phyloP scores from a whole-genome alignment of 1,140 invertebrate genomes.

The Achatina immaculata region DNA sequence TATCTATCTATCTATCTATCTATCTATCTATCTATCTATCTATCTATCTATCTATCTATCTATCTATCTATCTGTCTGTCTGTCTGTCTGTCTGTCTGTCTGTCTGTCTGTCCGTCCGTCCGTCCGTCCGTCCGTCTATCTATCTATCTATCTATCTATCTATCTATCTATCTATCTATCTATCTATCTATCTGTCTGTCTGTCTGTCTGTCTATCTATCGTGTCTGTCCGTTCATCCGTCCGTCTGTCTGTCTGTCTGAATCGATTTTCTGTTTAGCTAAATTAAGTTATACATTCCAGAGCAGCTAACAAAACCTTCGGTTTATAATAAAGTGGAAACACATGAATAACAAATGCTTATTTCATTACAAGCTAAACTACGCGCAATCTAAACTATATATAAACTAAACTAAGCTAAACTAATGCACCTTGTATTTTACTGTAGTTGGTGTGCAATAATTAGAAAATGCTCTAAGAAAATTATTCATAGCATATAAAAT shows the following conservation, averaged over 20 bases:
- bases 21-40: slow-evolving; percentile 4
- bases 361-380: not conserved
- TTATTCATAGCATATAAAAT: too few species aligned
- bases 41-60: slow-evolving; percentile 1
- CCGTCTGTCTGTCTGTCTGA: too few species aligned
- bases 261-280: not conserved
- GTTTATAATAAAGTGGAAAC: not conserved
- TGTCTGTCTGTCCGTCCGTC: too few species aligned
- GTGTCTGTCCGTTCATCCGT: too few species aligned
- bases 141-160: slow-evolving; percentile 4
- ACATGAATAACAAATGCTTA: not conserved
- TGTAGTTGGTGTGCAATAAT: not conserved
- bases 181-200: too few species aligned
- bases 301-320: not conserved
- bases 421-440: not conserved
- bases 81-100: not conserved
- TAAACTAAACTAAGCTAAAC: not conserved
- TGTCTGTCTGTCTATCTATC: too few species aligned
- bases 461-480: too few species aligned
- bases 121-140: too few species aligned
- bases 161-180: slow-evolving; percentile 4
- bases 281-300: not conserved
- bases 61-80: too few species aligned
- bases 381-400: not conserved
- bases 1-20: too few species aligned